Conservation (phyloP, 92 coral and sea anemone genomes). For the Actinostola sp. region DNA sequence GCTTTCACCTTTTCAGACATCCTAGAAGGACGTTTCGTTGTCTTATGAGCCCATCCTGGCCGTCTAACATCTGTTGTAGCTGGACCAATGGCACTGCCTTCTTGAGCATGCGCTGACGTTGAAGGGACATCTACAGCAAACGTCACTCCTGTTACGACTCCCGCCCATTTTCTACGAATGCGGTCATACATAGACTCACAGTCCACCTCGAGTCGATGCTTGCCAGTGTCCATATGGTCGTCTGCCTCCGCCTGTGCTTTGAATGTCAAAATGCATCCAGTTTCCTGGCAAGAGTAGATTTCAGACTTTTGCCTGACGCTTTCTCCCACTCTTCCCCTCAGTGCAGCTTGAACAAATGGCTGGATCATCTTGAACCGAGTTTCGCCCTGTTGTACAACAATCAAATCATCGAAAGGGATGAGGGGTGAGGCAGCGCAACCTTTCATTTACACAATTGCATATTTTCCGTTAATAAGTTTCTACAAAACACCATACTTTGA, state of each 20-base stretch:
- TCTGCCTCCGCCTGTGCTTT: slow-evolving; percentile 29
- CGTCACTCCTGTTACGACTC: slow-evolving; percentile 30
- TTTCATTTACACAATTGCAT: no score
- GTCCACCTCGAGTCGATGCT: slow-evolving; percentile 27
- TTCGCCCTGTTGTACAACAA: slow-evolving; percentile 26
- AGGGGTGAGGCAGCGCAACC: slow-evolving; percentile 46
- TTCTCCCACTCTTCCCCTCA: no score
- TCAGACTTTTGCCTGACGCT: no score
- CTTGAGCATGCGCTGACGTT: not conserved
- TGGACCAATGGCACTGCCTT: not conserved
- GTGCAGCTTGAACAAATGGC: no score
- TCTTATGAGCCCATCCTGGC: slow-evolving; percentile 45
- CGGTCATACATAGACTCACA: slow-evolving; percentile 36
- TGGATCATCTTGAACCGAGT: slow-evolving; percentile 27
- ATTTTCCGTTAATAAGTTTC: no score
- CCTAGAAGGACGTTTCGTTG: no score
- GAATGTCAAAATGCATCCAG: slow-evolving; percentile 43
- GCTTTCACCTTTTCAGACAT: no score
- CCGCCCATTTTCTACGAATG: slow-evolving; percentile 38
- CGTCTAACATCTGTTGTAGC: not conserved
- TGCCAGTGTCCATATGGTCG: slow-evolving; percentile 47
- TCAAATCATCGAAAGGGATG: slow-evolving; percentile 29
- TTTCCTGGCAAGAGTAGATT: slow-evolving; percentile 40
- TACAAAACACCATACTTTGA: no score
- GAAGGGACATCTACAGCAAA: slow-evolving; percentile 7